A percentile compares a stretch with the other conserved stretches of the same genome.
phyloP scores from a whole-genome alignment of 2,113 vertebrate species.

The Budorcas taxicolor region DNA sequence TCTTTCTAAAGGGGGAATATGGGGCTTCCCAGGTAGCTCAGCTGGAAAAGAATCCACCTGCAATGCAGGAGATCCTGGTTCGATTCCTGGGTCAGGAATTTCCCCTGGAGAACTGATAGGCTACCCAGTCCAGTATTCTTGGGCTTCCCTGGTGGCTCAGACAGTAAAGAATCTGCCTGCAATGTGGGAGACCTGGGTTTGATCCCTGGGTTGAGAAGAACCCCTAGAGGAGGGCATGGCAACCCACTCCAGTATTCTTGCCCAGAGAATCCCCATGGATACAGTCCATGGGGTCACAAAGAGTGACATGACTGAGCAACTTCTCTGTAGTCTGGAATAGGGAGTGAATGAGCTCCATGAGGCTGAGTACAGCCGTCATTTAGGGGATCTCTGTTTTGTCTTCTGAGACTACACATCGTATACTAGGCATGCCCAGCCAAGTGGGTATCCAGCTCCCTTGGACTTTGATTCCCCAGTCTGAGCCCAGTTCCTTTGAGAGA shows the following conservation, averaged over 20 bases:
- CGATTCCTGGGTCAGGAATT: neutral
- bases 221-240: neutral
- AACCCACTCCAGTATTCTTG: neutral
- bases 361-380: neutral
- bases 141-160: neutral
- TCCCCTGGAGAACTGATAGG: neutral
- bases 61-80: neutral
- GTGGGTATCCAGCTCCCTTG: neutral
- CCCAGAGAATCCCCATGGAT: neutral
- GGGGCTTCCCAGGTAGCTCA: neutral
- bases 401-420: neutral
- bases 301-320: neutral
- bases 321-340: neutral
- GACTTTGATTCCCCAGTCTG: neutral
- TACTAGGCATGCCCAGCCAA: neutral
- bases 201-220: neutral
- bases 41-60: neutral
- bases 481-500: neutral
- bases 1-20: neutral
- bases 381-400: neutral
- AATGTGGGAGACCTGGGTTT: neutral
- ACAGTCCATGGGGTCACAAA: neutral
- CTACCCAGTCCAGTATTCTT: neutral
- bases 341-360: neutral
- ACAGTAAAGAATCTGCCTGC: neutral